Conservation (phyloP, 2,797 vertebrate species). For the Falco cherrug region DNA sequence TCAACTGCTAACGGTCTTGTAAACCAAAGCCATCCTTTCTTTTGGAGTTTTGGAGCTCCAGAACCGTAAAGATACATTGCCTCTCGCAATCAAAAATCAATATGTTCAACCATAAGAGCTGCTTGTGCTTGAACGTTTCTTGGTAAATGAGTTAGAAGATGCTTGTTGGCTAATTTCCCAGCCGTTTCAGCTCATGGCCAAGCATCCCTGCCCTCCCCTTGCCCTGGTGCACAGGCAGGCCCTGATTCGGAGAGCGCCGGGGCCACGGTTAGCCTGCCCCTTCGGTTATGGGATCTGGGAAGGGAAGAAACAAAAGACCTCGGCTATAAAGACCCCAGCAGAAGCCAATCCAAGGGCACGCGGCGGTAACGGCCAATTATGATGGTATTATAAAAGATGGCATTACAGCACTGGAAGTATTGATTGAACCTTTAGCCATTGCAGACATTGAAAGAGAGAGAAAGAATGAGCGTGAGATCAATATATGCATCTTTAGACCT, state of each 20-base stretch:
- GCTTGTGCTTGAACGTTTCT: neutral
- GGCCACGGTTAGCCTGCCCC: neutral
- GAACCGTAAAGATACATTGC: neutral
- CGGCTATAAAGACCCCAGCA: neutral
- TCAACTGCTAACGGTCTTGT: neutral
- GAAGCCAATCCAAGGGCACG: constrained; percentile 71
- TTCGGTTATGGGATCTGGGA: neutral
- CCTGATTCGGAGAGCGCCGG: neutral
- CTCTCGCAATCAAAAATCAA: neutral
- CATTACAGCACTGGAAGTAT: constrained; percentile 82
- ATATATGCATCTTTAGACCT: constrained; percentile 74
- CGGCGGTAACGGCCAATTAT: constrained; percentile 81
- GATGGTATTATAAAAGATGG: constrained; percentile 85
- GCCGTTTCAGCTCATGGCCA: neutral
- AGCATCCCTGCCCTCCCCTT: neutral
- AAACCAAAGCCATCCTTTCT: neutral
- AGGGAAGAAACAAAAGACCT: constrained; percentile 22
- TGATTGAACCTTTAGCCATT: constrained; percentile 86
- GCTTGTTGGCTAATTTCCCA: neutral
- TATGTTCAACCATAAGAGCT: neutral
- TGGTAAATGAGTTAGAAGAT: neutral
- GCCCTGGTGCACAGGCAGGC: neutral
- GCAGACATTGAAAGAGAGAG: constrained; percentile 79
- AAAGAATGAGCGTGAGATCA: constrained; percentile 58
- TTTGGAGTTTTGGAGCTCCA: neutral